phyloP scores from a whole-genome alignment of 2,113 vertebrate species.

The Phasianus colchicus region DNA sequence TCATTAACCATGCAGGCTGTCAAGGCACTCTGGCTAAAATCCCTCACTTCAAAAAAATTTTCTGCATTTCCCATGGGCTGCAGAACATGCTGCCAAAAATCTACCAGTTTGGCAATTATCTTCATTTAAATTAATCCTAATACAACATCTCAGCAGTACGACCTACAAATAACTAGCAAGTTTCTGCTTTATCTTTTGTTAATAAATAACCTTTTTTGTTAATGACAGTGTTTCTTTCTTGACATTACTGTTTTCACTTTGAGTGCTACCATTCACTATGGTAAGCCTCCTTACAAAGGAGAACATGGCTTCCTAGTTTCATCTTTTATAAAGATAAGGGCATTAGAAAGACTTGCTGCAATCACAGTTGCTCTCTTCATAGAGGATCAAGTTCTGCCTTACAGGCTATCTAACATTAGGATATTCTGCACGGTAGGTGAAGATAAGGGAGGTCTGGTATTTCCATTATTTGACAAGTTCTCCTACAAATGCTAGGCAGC shows the following conservation, averaged over 20 bases:
- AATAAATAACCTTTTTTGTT: conserved; percentile 9
- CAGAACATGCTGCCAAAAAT: conserved; percentile 15
- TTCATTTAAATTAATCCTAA: conserved; percentile 54
- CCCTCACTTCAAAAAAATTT: neutral
- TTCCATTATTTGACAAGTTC: conserved; percentile 21
- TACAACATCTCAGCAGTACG: conserved; percentile 38
- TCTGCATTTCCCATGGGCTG: neutral
- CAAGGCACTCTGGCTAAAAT: neutral
- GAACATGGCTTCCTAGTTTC: neutral
- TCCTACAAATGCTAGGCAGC: neutral
- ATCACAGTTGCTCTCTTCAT: neutral
- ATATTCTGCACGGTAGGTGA: neutral
- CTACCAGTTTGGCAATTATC: conserved; percentile 4
- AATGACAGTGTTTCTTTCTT: neutral
- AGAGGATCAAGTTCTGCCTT: neutral
- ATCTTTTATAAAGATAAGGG: neutral
- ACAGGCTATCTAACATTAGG: neutral
- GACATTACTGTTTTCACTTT: neutral
- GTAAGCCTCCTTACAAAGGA: neutral
- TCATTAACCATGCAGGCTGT: neutral
- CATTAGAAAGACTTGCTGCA: neutral
- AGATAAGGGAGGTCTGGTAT: neutral
- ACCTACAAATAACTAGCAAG: conserved; percentile 25
- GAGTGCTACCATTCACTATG: neutral
- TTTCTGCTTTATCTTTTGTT: conserved; percentile 37